Evolutionary conservation across 2,113 vertebrate genomes (phyloP).

Genomic region (Pipra filicauda): DNA sequence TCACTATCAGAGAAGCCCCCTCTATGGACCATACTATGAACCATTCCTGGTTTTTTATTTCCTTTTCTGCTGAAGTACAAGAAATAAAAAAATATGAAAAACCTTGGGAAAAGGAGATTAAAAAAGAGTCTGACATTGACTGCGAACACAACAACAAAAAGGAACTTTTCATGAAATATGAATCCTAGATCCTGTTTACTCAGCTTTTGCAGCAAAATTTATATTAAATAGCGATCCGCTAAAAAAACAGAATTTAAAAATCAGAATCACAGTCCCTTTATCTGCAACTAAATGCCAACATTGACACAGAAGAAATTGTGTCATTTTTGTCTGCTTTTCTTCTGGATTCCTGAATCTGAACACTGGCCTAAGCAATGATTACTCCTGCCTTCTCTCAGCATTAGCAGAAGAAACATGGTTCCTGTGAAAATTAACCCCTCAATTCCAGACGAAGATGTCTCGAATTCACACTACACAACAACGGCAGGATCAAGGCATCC

Average conservation of each 20-base stretch:
- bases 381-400: neutral
- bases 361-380: neutral
- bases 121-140: neutral
- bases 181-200: neutral
- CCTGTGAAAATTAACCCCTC: neutral
- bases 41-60: neutral
- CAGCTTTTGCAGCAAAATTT: neutral
- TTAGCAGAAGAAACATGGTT: fast-evolving
- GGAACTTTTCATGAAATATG: neutral
- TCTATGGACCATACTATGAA: neutral
- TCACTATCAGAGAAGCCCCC: neutral
- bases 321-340: neutral
- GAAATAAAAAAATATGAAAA: neutral
- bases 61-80: neutral
- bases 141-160: neutral
- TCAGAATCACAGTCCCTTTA: neutral
- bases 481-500: neutral
- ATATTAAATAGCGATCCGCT: neutral
- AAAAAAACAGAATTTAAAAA: neutral
- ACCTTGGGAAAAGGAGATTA: fast-evolving
- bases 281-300: neutral
- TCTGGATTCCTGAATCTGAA: neutral
- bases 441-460: neutral
- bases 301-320: neutral
- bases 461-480: neutral